phyloP scores from a whole-genome alignment of 1,140 invertebrate genomes.

The Tetramorium simillimum region DNA sequence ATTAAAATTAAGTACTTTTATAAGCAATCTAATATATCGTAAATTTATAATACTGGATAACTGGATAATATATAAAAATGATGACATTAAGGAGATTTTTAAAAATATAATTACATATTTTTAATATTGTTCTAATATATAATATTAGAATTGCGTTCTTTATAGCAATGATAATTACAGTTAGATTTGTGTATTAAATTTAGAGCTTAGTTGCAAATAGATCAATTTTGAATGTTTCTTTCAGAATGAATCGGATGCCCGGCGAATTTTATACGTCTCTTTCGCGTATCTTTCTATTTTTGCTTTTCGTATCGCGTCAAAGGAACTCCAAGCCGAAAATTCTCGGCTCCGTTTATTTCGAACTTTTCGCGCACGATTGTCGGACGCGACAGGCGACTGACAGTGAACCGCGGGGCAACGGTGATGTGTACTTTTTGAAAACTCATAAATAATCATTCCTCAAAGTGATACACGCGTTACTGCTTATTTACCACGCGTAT shows the following conservation, averaged over 20 bases:
- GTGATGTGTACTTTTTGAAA: slow-evolving; percentile 32
- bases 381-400: slow-evolving; percentile 56
- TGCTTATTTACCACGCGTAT: slow-evolving; percentile 23
- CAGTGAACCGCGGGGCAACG: slow-evolving; percentile 13
- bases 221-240: background rate
- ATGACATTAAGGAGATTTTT: background rate
- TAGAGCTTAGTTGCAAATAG: background rate
- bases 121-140: background rate
- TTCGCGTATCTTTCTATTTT: slow-evolving; percentile 31
- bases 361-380: slow-evolving; percentile 60
- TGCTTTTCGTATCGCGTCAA: slow-evolving; percentile 22
- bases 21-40: background rate
- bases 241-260: background rate
- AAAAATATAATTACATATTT: background rate
- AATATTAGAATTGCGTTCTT: background rate
- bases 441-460: slow-evolving; percentile 34
- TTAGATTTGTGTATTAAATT: background rate
- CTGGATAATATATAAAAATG: background rate
- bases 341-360: slow-evolving; percentile 70
- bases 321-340: slow-evolving; percentile 29
- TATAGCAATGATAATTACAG: background rate
- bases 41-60: background rate
- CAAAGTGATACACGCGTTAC: slow-evolving; percentile 32
- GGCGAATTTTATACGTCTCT: slow-evolving; percentile 25
- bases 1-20: background rate